Evolutionary conservation across 1,140 invertebrate genomes (phyloP), one percentile per base, ranked within the genome.

Genomic region (Hypsibius dujardini): DNA sequence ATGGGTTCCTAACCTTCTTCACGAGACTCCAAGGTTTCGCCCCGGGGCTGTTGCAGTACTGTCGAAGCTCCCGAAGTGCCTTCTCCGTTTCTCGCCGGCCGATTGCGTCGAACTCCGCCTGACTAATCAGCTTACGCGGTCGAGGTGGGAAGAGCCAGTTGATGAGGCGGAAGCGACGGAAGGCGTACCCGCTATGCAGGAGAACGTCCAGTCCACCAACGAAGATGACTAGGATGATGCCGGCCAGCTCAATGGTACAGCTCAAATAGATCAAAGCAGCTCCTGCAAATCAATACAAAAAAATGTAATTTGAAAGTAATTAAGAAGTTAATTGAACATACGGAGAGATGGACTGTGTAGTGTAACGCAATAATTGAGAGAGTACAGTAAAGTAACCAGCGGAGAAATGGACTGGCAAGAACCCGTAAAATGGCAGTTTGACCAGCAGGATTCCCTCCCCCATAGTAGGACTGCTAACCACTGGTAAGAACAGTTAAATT

Each of bases 11-110:
- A 1, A 91, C 78, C 77, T 83, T 85, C 46, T 86, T 79, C 73
- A 89, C 84, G 67, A 88, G 84, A 77, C 85, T 87, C 93, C 92
- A 96, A 72, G 89, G 85, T 75, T 90, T 86, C 78, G 90, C 94
- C 69, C 92, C 83, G 0, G 92, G 90, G 82, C 91, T 94, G 46
- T 84, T 85, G 78, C 91, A 93, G 81, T 85, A 92, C n/a, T 84
- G 76, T 71, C 88, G 81, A 46, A 96, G 81, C 56, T 88, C 84
- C 56, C 86, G 82, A 14, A 96, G 80, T 1, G 90, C 89, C 77
- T 86, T 87, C 50, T 83, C 81, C 0, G 92, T 96, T 80, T 92
- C 88, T 28, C 79, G 79, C 45, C 85, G 82, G 3, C 86, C 87
- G 81, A 95, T 86, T 76, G 86, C 82, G 75, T 87, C 84, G 79